Evolutionary conservation across 1,140 invertebrate genomes (phyloP).

Genomic region (Gryllus bimaculatus): DNA sequence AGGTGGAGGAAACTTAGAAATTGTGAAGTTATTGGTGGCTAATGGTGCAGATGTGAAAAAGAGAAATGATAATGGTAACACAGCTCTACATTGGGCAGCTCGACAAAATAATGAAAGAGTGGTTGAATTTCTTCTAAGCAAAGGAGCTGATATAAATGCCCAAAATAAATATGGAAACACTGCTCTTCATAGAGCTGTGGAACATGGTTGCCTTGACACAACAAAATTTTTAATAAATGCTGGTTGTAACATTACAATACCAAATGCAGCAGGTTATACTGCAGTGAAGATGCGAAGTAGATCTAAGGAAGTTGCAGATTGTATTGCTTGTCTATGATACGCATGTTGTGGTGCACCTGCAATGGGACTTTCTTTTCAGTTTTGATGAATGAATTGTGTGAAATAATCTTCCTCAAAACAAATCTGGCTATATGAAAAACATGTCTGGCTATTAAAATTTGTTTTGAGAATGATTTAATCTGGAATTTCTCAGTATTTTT

Average conservation of each 20-base stretch:
- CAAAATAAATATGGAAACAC: conserved; percentile 10
- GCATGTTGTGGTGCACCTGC: too few species aligned
- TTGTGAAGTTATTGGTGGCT: not conserved
- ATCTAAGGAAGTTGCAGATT: not conserved
- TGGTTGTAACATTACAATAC: not conserved
- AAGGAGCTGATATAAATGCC: not conserved
- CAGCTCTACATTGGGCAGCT: not conserved
- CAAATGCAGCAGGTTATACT: not conserved
- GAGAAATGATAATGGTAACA: not conserved
- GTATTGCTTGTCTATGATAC: not conserved
- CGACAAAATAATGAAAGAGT: not conserved
- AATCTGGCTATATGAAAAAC: too few species aligned
- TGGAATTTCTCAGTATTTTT: too few species aligned
- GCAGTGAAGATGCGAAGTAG: not conserved
- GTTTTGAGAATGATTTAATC: too few species aligned
- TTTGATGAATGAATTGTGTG: too few species aligned
- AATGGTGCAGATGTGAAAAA: not conserved
- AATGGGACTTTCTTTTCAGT: too few species aligned
- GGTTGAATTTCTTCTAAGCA: not conserved
- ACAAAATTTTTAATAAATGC: not conserved
- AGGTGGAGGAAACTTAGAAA: not conserved
- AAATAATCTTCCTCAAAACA: too few species aligned
- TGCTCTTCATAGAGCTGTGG: conserved; percentile 3
- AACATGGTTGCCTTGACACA: not conserved
- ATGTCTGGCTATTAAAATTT: too few species aligned